These are phyloP conservation scores for Ganaspis brasiliensis DNA, from an alignment of 2,888 invertebrate genomes.

Conservation along the genomic window DNA sequence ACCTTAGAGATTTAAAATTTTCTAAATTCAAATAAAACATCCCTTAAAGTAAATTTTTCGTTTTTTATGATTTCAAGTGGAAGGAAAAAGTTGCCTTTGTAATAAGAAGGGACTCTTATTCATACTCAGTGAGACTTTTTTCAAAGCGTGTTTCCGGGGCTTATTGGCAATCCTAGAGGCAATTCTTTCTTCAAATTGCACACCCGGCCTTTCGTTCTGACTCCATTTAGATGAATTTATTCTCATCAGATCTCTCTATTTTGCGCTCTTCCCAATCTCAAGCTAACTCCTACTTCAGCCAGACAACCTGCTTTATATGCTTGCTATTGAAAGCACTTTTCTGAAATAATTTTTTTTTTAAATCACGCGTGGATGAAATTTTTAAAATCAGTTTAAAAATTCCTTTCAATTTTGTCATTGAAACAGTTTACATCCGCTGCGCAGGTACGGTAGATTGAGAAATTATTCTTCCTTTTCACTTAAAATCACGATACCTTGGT, in stretches of 20 bases:
- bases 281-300: background rate
- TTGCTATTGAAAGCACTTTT: no score
- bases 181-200: conserved; percentile 30
- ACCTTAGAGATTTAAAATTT: no score
- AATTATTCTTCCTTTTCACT: no score
- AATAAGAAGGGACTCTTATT: conserved; percentile 3
- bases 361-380: no score
- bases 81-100: background rate
- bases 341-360: no score
- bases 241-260: conserved; percentile 25
- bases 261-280: background rate
- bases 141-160: conserved; percentile 1
- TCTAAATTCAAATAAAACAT: background rate
- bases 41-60: background rate
- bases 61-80: background rate
- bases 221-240: conserved; percentile 32
- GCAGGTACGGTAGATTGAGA: no score
- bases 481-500: no score
- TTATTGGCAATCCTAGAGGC: conserved; percentile 26
- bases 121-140: background rate
- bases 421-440: no score
- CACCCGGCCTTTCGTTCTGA: conserved; percentile 18
- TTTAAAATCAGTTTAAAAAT: no score
- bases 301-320: background rate
- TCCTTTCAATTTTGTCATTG: no score